Evolutionary conservation across 1,140 invertebrate genomes (phyloP).

Genomic region (Aphelenchoides besseyi): DNA sequence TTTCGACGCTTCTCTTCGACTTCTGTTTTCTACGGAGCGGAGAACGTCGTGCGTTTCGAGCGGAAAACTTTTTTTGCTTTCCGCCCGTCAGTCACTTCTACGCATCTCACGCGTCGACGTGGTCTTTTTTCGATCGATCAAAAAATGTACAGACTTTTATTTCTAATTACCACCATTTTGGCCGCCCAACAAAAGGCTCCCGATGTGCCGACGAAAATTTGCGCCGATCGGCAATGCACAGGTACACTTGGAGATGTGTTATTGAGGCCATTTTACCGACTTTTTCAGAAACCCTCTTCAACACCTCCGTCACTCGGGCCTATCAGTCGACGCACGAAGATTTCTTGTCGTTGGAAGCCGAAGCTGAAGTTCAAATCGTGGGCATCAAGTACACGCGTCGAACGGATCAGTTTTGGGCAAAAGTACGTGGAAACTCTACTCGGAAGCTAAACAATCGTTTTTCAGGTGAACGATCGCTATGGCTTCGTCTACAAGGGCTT

Average conservation of each 20-base stretch:
- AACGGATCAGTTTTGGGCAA: background rate
- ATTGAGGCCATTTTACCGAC: background rate
- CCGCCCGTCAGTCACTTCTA: too few relatives aligned
- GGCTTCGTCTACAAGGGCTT: background rate
- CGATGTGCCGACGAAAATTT: slow-evolving; percentile 11
- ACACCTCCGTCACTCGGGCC: background rate
- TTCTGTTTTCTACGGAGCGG: too few relatives aligned
- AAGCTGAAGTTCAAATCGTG: background rate
- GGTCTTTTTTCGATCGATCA: too few relatives aligned
- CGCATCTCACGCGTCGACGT: too few relatives aligned
- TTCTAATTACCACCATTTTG: too few relatives aligned
- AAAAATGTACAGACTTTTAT: too few relatives aligned
- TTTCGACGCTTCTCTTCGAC: too few relatives aligned
- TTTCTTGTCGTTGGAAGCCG: background rate
- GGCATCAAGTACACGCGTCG: slow-evolving; percentile 17
- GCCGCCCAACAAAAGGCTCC: background rate
- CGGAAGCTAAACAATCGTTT: background rate
- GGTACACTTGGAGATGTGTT: background rate
- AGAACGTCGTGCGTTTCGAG: too few relatives aligned
- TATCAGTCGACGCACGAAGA: background rate
- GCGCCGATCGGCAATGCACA: background rate
- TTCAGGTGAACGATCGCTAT: background rate
- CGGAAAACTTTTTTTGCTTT: too few relatives aligned
- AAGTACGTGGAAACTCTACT: background rate
- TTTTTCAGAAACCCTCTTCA: slow-evolving; percentile 5